Evolutionary conservation across 92 coral and sea anemone species (phyloP), one percentile per base, ranked within the genome.

Genomic region (Porites evermanni): DNA sequence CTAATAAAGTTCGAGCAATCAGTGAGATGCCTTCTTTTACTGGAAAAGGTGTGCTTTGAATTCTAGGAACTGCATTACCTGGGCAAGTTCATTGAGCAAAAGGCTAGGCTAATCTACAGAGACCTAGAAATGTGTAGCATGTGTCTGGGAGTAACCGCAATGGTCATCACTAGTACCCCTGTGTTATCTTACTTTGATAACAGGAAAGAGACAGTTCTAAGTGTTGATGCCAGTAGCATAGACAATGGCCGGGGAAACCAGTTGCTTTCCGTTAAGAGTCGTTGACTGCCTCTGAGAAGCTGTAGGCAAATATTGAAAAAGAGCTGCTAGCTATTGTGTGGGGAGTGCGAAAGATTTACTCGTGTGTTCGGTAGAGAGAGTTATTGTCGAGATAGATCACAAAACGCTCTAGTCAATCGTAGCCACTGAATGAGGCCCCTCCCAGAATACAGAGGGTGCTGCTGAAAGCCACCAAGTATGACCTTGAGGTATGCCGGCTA

Each of bases 41-140:
- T 5, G 92, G 79, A 60, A 91, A 91, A 19, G 92, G 94, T 6
- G 78, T 88, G 16, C 92, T 16, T 1, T 26, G 86, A 6, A 60
- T 83, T n/a, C 53, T 82, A 61, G 94, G 83, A 75, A 83, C 92
- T 2, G 60, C 60, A 91, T 82, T 88, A 91, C 80, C 69, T 91
- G 6, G 83, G 88, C 66, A 91, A 91, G 53, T 88, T 91, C 67
- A 79, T 91, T 67, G 65, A 91, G 32, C 82, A 72, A 72, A 90
- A 89, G 38, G 83, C 93, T 1, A 89, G 38, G 83, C 93, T 4
- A 88, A 74, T 9, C 3, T 87, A 2, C 87, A 90, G 21, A 83
- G 60, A 77, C 86, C 47, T 77, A 78, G 77, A 78, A 79, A 32
- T 75, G 72, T 83, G 54, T 32, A 91, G 82, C 69, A 18, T 76